phyloP scores from a whole-genome alignment of 53 echinoderm and acorn worm species.

The Pentamera pediparva region DNA sequence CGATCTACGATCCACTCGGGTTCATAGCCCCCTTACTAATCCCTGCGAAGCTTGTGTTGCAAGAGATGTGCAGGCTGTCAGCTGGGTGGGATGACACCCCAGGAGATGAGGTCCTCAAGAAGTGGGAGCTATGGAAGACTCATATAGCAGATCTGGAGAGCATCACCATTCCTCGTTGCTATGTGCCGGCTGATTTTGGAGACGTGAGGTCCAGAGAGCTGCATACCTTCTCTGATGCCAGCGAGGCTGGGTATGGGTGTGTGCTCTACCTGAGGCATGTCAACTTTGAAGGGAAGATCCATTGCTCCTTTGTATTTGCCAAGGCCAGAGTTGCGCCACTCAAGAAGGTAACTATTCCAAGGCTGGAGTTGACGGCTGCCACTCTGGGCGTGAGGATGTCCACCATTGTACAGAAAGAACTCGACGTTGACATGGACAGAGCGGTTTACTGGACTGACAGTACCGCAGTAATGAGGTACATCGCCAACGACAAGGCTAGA shows the following conservation, averaged over 20 bases:
- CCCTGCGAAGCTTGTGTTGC: constrained; percentile 41
- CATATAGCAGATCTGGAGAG: constrained; percentile 1
- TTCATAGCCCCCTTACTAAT: constrained; percentile 30
- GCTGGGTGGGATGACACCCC: constrained; percentile 33
- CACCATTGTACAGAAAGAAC: constrained; percentile 31
- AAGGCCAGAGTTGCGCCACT: constrained; percentile 41
- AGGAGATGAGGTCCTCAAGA: background rate
- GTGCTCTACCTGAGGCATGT: constrained; percentile 32
- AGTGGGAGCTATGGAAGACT: background rate
- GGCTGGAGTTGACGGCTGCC: constrained; percentile 44
- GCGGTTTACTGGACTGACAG: constrained; percentile 52
- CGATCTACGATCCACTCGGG: constrained; percentile 49
- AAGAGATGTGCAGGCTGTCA: constrained; percentile 24
- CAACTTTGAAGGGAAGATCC: background rate
- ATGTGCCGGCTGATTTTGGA: constrained; percentile 34
- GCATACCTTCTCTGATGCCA: constrained; percentile 50
- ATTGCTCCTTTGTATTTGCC: constrained; percentile 36
- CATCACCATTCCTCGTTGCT: constrained; percentile 26
- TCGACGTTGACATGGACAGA: background rate
- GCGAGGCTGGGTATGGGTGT: constrained; percentile 41
- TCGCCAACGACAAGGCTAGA: constrained; percentile 27
- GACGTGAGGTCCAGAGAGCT: constrained; percentile 26
- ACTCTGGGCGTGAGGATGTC: constrained; percentile 34
- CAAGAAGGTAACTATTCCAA: constrained; percentile 40
- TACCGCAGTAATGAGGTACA: constrained; percentile 48